phyloP scores from a whole-genome alignment of 2,113 vertebrate species.

The Hydropotes inermis region DNA sequence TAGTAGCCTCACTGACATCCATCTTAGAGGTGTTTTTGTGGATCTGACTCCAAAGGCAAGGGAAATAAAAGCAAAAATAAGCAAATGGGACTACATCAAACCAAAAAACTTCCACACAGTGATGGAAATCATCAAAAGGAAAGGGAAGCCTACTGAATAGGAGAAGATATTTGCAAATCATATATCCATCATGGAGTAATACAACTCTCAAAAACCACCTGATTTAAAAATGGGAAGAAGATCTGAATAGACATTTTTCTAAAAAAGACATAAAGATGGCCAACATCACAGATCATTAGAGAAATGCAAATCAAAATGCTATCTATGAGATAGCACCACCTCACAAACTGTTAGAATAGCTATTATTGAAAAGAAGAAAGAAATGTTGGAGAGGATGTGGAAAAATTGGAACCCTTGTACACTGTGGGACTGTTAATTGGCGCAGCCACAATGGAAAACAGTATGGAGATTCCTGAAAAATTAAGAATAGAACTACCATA shows the following conservation, averaged over 20 bases:
- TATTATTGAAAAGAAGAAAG: not conserved
- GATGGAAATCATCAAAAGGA: not conserved
- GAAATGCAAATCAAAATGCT: not conserved
- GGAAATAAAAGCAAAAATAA: not conserved
- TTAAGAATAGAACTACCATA: not conserved
- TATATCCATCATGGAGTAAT: not conserved
- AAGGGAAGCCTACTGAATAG: not conserved
- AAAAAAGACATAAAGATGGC: not conserved
- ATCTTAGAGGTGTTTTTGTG: not conserved
- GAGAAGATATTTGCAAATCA: not conserved
- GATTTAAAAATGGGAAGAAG: not conserved
- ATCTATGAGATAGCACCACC: not conserved
- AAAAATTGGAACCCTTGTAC: not conserved
- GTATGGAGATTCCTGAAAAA: not conserved
- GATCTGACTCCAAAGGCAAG: not conserved
- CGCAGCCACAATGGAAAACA: not conserved
- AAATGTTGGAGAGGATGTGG: not conserved
- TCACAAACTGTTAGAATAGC: not conserved
- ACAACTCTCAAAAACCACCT: not conserved
- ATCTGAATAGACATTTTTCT: not conserved
- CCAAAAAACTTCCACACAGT: not conserved
- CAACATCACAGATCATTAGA: not conserved
- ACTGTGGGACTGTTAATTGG: not conserved
- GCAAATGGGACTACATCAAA: not conserved
- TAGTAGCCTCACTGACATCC: not conserved